Evolutionary conservation across 2,113 vertebrate species (phyloP), one percentile per base, ranked within the genome.

Genomic region (zebrafish (Danio rerio)): DNA sequence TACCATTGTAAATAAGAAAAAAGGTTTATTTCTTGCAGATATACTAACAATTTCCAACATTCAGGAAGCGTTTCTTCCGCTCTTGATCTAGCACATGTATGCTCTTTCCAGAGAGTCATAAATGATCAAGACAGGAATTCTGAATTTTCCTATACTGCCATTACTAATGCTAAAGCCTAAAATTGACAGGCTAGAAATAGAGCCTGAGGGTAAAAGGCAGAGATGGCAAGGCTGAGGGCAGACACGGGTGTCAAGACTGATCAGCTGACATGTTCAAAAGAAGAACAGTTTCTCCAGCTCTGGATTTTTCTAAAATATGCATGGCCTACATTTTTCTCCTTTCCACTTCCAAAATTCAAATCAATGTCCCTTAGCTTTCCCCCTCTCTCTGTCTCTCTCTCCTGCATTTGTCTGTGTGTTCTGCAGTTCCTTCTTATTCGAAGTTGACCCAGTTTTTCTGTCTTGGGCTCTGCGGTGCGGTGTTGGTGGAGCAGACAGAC

Each of bases 361-460:
- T 55, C 18, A 31, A 11, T 66, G 76, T 63, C 56, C 13, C 52
- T 63, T 78, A 58, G 49, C 40, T 61, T 31, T 78, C 40, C 70
- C 83, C 82, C 63, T 31, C 16, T 42, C 66, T 86, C 84, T 85
- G 31, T 31, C 31, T 31, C 31, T 31, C 31, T 31, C 31, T 66
- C 79, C 79, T 53, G 40, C 62, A 52, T 52, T 68, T 76, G 75
- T 87, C 71, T 71, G 68, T 76, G 50, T 52, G 42, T 81, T 83
- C 56, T 84, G 85, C 84, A 81, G 84, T 84, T 86, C 73, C 42
- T 76, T 75, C 89, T 89, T 90, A 92, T 93, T 92, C 89, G 90
- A 68, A 82, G 88, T 83, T 94, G 93, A 94, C 93, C 94, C 90
- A 93, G 87, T 94, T 94, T 93, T 90, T 88, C 89, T 91, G 88